Conservation (phyloP, 2,888 invertebrate species). For the Temnothorax unifasciatus region DNA sequence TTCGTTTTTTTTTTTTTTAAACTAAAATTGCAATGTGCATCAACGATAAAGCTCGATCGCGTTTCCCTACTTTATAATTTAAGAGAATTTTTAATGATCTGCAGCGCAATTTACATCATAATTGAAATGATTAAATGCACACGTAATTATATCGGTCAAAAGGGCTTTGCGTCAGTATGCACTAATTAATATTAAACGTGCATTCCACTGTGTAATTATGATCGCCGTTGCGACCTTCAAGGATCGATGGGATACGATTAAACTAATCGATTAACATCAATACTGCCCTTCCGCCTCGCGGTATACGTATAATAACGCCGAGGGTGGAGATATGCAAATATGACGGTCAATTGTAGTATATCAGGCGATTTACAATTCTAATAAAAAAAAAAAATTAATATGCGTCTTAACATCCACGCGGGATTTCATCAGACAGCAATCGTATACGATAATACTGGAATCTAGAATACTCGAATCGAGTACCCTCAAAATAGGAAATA, state of each 20-base stretch:
- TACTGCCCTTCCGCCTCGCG: neutral
- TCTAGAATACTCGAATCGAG: neutral
- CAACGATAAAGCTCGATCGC: slow-evolving; percentile 12
- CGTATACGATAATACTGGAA: neutral
- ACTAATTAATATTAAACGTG: slow-evolving; percentile 68
- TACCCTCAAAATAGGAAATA: slow-evolving; percentile 15
- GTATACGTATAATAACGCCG: too few species aligned
- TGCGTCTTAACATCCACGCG: neutral
- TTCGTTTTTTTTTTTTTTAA: neutral
- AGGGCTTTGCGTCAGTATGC: slow-evolving; percentile 5
- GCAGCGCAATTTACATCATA: slow-evolving; percentile 28
- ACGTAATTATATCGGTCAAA: slow-evolving; percentile 49
- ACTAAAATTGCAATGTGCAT: neutral
- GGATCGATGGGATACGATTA: slow-evolving; percentile 29
- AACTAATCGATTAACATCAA: slow-evolving; percentile 52
- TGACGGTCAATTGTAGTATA: neutral
- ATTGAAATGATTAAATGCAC: slow-evolving; percentile 53
- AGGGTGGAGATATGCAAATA: neutral
- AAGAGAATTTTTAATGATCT: slow-evolving; percentile 34
- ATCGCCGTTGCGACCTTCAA: slow-evolving; percentile 21
- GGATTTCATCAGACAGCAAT: slow-evolving; percentile 7
- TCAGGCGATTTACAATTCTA: neutral
- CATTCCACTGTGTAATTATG: slow-evolving; percentile 56
- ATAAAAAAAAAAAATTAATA: neutral
- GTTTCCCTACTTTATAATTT: slow-evolving; percentile 21